Evolutionary conservation across 2,113 vertebrate genomes (phyloP).

Genomic region (Poeciliopsis retropinna): DNA sequence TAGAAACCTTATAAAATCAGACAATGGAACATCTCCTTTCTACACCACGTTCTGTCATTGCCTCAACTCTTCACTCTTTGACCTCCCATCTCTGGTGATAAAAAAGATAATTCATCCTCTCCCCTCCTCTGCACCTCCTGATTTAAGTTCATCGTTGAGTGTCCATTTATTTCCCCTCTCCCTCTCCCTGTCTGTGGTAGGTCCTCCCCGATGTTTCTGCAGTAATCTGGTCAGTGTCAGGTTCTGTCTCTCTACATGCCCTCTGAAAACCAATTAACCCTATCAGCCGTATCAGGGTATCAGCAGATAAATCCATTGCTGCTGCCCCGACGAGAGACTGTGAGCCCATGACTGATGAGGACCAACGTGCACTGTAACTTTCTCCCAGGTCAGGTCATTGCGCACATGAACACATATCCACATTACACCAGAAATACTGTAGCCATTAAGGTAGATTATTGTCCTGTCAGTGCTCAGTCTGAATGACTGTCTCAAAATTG

Average conservation of each 20-base stretch:
- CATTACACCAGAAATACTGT: slow-evolving; percentile 40
- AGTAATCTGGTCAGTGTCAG: slow-evolving; percentile 61
- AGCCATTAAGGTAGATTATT: slow-evolving; percentile 55
- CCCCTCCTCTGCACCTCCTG: slow-evolving; percentile 13
- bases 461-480: slow-evolving; percentile 30
- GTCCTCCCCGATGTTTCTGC: slow-evolving; percentile 43
- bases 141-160: slow-evolving; percentile 25
- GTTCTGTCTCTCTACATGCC: slow-evolving; percentile 59
- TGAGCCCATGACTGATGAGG: slow-evolving; percentile 35
- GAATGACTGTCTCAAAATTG: slow-evolving; percentile 39
- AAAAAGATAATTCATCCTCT: slow-evolving; percentile 20
- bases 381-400: slow-evolving; percentile 15
- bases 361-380: slow-evolving; percentile 23
- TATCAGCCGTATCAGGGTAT: slow-evolving; percentile 68
- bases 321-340: slow-evolving; percentile 26
- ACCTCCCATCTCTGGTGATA: slow-evolving; percentile 4
- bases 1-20: background rate
- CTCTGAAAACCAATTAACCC: slow-evolving; percentile 77
- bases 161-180: slow-evolving; percentile 40
- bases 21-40: background rate
- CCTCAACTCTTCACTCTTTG: slow-evolving; percentile 7
- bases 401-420: background rate
- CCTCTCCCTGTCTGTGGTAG: slow-evolving; percentile 24
- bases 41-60: background rate
- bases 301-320: slow-evolving; percentile 61